Percentiles rank a stretch among this genome's conserved stretches.
Evolutionary conservation across 2,888 invertebrate species (phyloP).

Genomic region (Tethea ocularis): DNA sequence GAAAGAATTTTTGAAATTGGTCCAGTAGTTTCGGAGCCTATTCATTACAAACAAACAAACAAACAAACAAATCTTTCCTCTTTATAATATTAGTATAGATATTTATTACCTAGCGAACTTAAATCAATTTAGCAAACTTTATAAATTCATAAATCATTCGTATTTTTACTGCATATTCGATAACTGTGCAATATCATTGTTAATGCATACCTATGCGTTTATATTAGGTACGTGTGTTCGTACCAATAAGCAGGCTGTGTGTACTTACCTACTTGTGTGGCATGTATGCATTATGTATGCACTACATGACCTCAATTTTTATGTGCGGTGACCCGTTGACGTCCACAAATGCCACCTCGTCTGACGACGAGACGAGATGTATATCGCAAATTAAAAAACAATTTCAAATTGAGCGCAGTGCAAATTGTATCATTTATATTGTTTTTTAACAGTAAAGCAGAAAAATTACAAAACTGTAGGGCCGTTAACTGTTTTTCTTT

Average conservation of each 20-base stretch:
- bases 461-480: no score
- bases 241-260: not conserved
- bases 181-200: not conserved
- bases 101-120: no score
- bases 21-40: no score
- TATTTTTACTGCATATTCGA: not conserved
- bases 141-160: not conserved
- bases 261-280: constrained; percentile 18
- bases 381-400: not conserved
- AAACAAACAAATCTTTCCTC: no score
- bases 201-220: constrained; percentile 15
- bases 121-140: no score
- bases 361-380: constrained; percentile 7
- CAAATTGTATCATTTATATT: no score
- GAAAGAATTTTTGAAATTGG: no score
- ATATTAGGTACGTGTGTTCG: not conserved
- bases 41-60: no score
- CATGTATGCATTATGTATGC: not conserved
- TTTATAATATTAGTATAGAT: no score
- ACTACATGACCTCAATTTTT: constrained; percentile 60
- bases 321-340: constrained; percentile 62
- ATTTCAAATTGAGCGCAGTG: not conserved
- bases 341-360: constrained; percentile 36
- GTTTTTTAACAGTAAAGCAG: no score
- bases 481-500: no score